Conservation (phyloP, 2,113 vertebrate genomes). For the Melospiza georgiana region DNA sequence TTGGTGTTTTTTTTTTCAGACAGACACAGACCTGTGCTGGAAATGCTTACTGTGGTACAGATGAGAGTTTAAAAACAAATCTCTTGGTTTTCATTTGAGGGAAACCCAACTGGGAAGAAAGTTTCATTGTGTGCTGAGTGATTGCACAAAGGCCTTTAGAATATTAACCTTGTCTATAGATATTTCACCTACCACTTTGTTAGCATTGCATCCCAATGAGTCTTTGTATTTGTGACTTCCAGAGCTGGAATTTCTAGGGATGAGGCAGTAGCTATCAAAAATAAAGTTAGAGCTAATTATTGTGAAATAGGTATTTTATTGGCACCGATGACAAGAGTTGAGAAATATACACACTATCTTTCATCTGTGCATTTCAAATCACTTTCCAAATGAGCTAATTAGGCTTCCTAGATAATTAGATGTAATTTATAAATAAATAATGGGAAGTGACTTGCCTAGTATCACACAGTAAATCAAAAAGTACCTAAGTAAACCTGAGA, state of each 20-base stretch:
- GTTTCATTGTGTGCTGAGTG: background rate
- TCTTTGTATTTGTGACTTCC: constrained; percentile 6
- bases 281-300: constrained; percentile 45
- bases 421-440: constrained; percentile 41
- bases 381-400: constrained; percentile 43
- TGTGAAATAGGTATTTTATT: constrained; percentile 46
- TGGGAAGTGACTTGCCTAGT: background rate
- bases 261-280: constrained; percentile 34
- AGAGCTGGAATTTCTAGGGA: constrained; percentile 41
- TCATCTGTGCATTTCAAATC: constrained; percentile 39
- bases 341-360: constrained; percentile 27
- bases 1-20: background rate
- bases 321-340: constrained; percentile 20
- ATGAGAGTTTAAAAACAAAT: background rate
- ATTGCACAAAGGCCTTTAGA: background rate
- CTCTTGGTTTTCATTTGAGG: background rate
- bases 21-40: background rate
- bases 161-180: background rate
- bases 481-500: background rate
- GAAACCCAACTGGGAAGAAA: background rate
- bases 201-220: background rate
- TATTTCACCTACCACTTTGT: constrained; percentile 5
- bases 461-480: constrained; percentile 11
- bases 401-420: constrained; percentile 30
- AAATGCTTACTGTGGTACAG: background rate